Percentiles rank a stretch among this genome's conserved stretches.
Evolutionary conservation across 2,113 vertebrate genomes (phyloP).

Genomic region (Lonchura striata): DNA sequence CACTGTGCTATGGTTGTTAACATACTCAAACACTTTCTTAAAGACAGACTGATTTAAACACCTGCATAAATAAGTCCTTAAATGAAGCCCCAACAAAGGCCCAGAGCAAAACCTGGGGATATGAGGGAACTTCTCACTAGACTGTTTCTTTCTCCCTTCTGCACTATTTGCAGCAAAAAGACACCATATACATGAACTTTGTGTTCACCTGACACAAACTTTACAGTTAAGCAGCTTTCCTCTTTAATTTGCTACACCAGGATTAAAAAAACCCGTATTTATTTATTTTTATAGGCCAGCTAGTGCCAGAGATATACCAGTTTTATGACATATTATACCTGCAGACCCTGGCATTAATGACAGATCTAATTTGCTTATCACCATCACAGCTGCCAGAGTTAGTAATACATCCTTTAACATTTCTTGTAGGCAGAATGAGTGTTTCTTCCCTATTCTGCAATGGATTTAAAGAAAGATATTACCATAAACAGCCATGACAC

Average conservation of each 20-base stretch:
- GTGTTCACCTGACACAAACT: background rate
- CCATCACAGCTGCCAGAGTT: slow-evolving; percentile 2
- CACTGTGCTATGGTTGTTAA: background rate
- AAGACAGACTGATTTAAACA: background rate
- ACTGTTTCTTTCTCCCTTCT: background rate
- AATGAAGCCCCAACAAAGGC: background rate
- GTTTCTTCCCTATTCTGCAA: background rate
- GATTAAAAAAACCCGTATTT: background rate
- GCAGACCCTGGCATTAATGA: slow-evolving; percentile 10
- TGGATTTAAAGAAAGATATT: slow-evolving; percentile 13
- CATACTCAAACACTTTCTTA: background rate
- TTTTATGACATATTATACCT: background rate
- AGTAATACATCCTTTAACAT: background rate
- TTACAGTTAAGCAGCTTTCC: background rate
- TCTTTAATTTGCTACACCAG: background rate
- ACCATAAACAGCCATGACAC: slow-evolving; percentile 1
- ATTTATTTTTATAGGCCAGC: background rate
- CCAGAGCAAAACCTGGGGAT: background rate
- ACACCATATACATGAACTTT: background rate
- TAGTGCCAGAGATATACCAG: background rate
- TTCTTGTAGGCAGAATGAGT: slow-evolving; percentile 15
- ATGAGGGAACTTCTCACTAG: background rate
- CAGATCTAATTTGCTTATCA: slow-evolving; percentile 55
- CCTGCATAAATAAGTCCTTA: background rate
- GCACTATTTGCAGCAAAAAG: background rate